phyloP scores from a whole-genome alignment of 2,888 invertebrate genomes.

The Aspidapion aeneum region DNA sequence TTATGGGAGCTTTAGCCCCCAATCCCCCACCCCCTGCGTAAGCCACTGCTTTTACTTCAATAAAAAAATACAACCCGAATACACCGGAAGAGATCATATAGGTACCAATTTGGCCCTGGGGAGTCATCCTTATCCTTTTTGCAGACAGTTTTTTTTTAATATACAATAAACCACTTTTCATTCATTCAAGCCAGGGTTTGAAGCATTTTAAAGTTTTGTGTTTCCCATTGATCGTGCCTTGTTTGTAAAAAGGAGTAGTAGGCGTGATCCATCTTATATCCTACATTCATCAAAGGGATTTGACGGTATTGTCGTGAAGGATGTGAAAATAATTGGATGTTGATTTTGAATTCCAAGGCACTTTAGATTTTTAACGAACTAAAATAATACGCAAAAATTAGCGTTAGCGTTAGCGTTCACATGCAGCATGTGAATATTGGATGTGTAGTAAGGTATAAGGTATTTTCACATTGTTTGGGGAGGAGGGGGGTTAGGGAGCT shows the following conservation, averaged over 20 bases:
- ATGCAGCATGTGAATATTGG: too few relatives aligned
- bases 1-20: too few relatives aligned
- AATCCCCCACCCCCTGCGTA: too few relatives aligned
- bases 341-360: too few relatives aligned
- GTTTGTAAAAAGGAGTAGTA: neutral
- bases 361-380: too few relatives aligned
- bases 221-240: constrained; percentile 2
- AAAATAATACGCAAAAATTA: too few relatives aligned
- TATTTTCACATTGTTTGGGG: too few relatives aligned
- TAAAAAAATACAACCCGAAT: neutral
- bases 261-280: neutral
- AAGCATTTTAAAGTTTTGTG: too few relatives aligned
- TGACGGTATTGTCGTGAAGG: neutral
- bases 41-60: too few relatives aligned
- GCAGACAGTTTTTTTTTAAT: neutral
- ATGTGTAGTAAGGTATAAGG: too few relatives aligned
- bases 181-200: neutral
- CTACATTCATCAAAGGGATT: neutral
- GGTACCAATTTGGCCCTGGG: constrained; percentile 39
- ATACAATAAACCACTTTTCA: neutral
- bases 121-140: constrained; percentile 33
- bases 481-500: too few relatives aligned
- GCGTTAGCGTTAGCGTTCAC: too few relatives aligned
- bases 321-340: constrained; percentile 1
- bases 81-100: constrained; percentile 29